Evolutionary conservation across 35 echinoderm and acorn worm genomes (phyloP).

Genomic region (Nesometra sesokonis): DNA sequence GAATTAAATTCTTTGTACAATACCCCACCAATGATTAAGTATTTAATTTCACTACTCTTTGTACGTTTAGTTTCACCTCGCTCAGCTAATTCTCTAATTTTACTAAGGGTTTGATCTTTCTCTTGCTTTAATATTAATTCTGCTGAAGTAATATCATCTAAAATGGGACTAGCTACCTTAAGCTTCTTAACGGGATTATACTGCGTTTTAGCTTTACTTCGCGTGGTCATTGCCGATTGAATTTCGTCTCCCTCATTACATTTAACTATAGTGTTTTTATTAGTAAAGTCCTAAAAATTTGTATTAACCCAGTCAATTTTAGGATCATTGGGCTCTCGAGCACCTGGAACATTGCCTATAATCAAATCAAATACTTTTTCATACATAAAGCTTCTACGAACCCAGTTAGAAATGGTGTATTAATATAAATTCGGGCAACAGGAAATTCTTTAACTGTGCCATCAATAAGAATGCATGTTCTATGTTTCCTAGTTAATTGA

Average conservation of each 20-base stretch:
- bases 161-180: neutral
- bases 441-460: slow-evolving; percentile 33
- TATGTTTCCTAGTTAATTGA: slow-evolving; percentile 15
- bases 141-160: neutral
- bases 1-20: no score
- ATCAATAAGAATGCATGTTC: slow-evolving; percentile 60
- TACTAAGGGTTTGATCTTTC: neutral
- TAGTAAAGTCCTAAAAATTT: neutral
- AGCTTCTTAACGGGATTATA: neutral
- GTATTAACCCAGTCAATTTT: no score
- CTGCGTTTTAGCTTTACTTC: neutral
- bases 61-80: no score
- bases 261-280: no score
- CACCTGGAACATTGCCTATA: neutral
- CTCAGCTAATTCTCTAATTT: neutral
- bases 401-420: slow-evolving; percentile 11
- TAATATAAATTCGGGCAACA: slow-evolving; percentile 35
- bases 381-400: neutral
- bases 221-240: neutral
- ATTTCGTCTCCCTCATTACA: no score
- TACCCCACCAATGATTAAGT: no score
- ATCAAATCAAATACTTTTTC: neutral
- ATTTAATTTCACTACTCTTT: no score
- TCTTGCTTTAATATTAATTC: neutral
- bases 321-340: neutral